Evolutionary conservation across 2,113 vertebrate genomes (phyloP), one percentile per base, ranked within the genome.

Genomic region (Hippocampus barbouri): DNA sequence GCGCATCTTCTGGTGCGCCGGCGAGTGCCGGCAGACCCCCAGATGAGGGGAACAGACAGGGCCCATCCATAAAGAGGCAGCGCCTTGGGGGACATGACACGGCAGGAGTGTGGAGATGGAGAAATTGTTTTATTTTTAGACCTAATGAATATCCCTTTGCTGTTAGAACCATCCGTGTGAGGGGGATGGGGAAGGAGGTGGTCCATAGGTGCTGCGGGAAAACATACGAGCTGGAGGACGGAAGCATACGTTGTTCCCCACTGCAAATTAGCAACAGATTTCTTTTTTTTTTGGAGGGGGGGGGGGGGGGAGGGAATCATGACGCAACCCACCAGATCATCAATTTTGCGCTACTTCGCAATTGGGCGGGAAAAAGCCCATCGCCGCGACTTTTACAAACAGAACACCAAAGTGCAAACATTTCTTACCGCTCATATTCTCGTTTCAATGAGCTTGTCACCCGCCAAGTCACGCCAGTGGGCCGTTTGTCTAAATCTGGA

Each of bases 111-210:
- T 80, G 70, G 73, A 76, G 69, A 83, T 61, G 74, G 84, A 78
- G 72, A 77, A 69, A 20, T 21, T 21, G 64, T 75, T 76, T 64
- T 91, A 91, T 92, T 92, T 91, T 91, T 91, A 91, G 88, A 86
- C 72, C 76, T 87, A 86, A 90, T 91, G 85, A 90, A 91, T 90
- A 88, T 90, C 83, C 73, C 81, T 63, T 66, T 18, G 30, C 73
- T 82, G 77, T 80, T 80, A 80, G 74, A 81, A 75, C 71, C 67
- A 49, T 59, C 77, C 79, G 68, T 76, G 27, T 62, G 40, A 16
- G 54, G 74, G 49, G 23, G 51, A 34, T 34, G 30, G 30, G 4
- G 30, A 34, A 5, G 51, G 11, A 18, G 47, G 30, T 41, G 49
- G 45, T 56, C 53, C 53, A 56, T 9, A 23, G 53, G 53, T 56